phyloP scores from a whole-genome alignment of 1,140 invertebrate genomes.

The Conopomorpha cramerella region DNA sequence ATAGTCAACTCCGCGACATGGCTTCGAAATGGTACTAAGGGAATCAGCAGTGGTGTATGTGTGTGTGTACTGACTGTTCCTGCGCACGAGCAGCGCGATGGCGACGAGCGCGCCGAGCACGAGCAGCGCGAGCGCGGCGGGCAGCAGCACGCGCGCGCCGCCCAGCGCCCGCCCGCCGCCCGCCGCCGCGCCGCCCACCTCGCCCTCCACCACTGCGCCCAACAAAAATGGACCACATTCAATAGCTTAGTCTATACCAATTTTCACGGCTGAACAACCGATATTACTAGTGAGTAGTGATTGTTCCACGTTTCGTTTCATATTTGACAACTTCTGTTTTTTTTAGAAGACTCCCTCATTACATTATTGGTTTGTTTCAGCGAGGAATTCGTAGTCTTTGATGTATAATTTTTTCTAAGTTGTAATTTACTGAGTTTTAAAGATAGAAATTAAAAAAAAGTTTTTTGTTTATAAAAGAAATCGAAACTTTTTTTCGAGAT shows the following conservation, averaged over 20 bases:
- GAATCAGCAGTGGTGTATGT: background rate
- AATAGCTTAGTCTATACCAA: too few relatives aligned
- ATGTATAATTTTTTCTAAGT: too few relatives aligned
- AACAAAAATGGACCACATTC: too few relatives aligned
- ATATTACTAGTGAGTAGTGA: background rate
- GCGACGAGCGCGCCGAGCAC: slow-evolving; percentile 67
- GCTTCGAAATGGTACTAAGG: background rate
- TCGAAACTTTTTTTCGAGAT: too few relatives aligned
- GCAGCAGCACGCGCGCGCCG: slow-evolving; percentile 71
- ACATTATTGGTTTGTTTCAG: background rate
- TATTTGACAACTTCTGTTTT: background rate
- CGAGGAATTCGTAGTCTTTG: slow-evolving; percentile 72
- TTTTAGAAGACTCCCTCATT: background rate
- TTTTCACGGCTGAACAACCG: slow-evolving; percentile 8
- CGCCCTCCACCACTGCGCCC: slow-evolving; percentile 57
- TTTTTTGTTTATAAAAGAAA: too few relatives aligned
- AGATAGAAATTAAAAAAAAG: too few relatives aligned
- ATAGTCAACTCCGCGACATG: background rate
- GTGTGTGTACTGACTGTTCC: slow-evolving; percentile 63
- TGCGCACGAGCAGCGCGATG: slow-evolving; percentile 65
- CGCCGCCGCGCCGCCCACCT: slow-evolving; percentile 64
- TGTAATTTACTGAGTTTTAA: too few relatives aligned
- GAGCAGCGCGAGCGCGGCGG: slow-evolving; percentile 68
- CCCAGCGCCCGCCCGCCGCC: slow-evolving; percentile 67
- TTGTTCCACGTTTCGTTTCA: background rate